Conservation (phyloP, 2,888 invertebrate genomes). For the Drosophila falleni region DNA sequence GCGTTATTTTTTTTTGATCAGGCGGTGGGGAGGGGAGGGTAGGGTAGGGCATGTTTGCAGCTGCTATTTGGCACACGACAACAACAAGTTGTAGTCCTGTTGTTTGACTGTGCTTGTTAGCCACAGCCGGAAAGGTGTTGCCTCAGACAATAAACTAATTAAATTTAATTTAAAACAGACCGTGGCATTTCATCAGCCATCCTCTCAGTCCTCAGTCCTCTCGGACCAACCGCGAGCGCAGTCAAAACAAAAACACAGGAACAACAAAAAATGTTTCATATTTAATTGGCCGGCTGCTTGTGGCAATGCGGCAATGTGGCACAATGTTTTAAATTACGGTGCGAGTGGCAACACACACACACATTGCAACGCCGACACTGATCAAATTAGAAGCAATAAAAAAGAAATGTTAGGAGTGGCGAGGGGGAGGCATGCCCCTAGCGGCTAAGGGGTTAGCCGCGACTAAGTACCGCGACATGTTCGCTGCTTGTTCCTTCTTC, state of each 20-base stretch:
- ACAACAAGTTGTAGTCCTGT: slow-evolving; percentile 12
- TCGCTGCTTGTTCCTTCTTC: slow-evolving; percentile 34
- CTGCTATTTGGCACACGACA: slow-evolving; percentile 59
- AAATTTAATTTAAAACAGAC: slow-evolving; percentile 80
- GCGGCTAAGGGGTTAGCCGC: slow-evolving; percentile 16
- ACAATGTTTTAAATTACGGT: slow-evolving; percentile 59
- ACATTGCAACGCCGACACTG: slow-evolving; percentile 24
- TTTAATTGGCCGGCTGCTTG: slow-evolving; percentile 63
- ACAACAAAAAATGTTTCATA: slow-evolving; percentile 44
- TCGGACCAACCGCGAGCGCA: slow-evolving; percentile 11
- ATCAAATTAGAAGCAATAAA: slow-evolving; percentile 74
- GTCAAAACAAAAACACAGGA: slow-evolving; percentile 11
- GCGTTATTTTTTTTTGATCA: slow-evolving; percentile 30
- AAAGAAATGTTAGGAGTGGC: slow-evolving; percentile 38
- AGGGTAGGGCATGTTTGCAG: slow-evolving; percentile 32
- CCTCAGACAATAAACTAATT: slow-evolving; percentile 76
- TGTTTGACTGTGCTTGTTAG: slow-evolving; percentile 34
- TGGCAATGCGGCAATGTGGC: slow-evolving; percentile 38
- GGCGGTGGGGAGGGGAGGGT: not conserved
- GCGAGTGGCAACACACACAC: slow-evolving; percentile 28
- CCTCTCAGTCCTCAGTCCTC: not conserved
- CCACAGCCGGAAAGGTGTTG: slow-evolving; percentile 64
- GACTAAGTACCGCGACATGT: slow-evolving; percentile 64
- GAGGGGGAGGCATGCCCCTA: slow-evolving; percentile 12
- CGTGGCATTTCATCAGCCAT: slow-evolving; percentile 64